Percentiles rank a stretch among this genome's conserved stretches.
phyloP scores from a whole-genome alignment of 2,113 vertebrate species.

The Plestiodon gilberti region DNA sequence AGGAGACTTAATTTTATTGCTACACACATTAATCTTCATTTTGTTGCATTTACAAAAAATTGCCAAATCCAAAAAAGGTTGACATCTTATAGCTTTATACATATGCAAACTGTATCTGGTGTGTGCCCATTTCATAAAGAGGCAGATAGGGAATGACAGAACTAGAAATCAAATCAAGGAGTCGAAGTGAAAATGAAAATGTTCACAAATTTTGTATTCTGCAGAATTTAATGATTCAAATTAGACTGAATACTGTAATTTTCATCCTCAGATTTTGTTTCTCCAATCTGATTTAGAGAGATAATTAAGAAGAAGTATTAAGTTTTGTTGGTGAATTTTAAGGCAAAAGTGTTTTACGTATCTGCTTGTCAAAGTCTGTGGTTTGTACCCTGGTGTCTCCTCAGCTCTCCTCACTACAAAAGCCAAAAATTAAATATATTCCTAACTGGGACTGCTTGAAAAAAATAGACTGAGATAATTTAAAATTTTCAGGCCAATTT shows the following conservation, averaged over 20 bases:
- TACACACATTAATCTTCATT: background rate
- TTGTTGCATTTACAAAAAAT: background rate
- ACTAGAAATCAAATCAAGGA: conserved; percentile 20
- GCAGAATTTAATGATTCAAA: background rate
- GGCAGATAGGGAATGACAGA: conserved; percentile 12
- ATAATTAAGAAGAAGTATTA: background rate
- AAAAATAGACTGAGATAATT: background rate
- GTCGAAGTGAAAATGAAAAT: background rate
- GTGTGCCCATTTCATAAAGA: background rate
- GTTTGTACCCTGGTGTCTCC: background rate
- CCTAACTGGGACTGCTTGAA: background rate
- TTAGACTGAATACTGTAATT: background rate
- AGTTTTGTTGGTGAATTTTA: background rate
- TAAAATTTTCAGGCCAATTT: background rate
- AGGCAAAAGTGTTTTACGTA: background rate
- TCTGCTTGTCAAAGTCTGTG: background rate
- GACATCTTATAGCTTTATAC: background rate
- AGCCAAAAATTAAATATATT: background rate
- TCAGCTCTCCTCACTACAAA: background rate
- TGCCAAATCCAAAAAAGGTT: background rate
- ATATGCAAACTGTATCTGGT: background rate
- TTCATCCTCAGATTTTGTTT: too few species aligned
- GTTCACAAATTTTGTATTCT: background rate
- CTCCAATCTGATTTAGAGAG: background rate
- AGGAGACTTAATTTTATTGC: background rate